Percentiles rank a stretch among this genome's conserved stretches.
These are phyloP conservation scores for Drosophila crucigera DNA, from an alignment of 2,888 invertebrate species.

Conservation along the genomic window DNA sequence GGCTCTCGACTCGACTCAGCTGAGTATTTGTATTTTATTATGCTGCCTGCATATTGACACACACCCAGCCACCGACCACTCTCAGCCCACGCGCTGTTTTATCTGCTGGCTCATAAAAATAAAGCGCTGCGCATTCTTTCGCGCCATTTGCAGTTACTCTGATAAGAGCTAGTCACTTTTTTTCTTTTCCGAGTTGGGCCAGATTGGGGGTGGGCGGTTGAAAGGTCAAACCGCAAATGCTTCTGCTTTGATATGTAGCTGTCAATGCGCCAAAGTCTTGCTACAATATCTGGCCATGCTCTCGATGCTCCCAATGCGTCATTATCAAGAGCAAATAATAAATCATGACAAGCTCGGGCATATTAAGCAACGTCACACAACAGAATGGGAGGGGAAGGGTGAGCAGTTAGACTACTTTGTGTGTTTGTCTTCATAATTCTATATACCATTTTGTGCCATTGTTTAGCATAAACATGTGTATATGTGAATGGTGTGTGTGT, in stretches of 20 bases:
- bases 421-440: constrained; percentile 15
- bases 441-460: constrained; percentile 54
- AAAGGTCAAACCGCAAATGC: constrained; percentile 74
- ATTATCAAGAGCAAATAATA: constrained; percentile 79
- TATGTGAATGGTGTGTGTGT: constrained; percentile 8
- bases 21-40: constrained; percentile 75
- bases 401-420: neutral
- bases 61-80: constrained; percentile 18
- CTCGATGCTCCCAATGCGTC: constrained; percentile 56
- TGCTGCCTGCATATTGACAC: constrained; percentile 73
- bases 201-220: constrained; percentile 27
- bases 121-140: constrained; percentile 80
- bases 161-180: constrained; percentile 70
- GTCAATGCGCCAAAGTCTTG: constrained; percentile 61
- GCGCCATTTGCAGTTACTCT: constrained; percentile 79
- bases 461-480: constrained; percentile 41
- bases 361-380: constrained; percentile 46
- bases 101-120: constrained; percentile 77
- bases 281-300: constrained; percentile 17
- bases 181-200: constrained; percentile 9
- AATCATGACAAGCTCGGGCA: constrained; percentile 64
- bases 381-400: constrained; percentile 1
- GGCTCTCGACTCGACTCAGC: constrained; percentile 30
- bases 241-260: constrained; percentile 74
- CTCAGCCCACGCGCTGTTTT: constrained; percentile 53